Evolutionary conservation across 2,888 invertebrate genomes (phyloP), one percentile per base, ranked within the genome.

Genomic region (Parnassius mnemosyne): DNA sequence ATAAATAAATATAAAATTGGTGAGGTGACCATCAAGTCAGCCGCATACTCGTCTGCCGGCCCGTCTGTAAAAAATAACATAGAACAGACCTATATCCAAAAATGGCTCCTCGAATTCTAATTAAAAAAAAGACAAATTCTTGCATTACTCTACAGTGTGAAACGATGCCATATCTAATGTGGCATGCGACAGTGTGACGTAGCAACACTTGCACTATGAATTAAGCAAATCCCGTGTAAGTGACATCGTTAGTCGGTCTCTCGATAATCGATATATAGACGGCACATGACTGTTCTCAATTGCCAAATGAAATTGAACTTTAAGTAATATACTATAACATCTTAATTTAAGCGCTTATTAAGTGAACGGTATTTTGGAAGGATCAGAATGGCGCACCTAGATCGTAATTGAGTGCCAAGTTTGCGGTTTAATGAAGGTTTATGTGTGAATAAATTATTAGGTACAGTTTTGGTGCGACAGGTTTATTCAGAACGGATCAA

Each of bases 211-310:
- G 74, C 69, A 69, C 68, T 68, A 68, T 74, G 74, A 70, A 70
- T 74, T 74, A 72, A 68, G 65, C 74, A 70, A 72, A 75, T 75
- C 73, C 68, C 64, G 56, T 70, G 70, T 70, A 70, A 70, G 73
- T 72, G 71, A 74, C 73, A 69, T 68, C 69, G 68, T 63, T 71
- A 70, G 75, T 75, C 71, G 65, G 63, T 56, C 65, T 65, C 61
- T 67, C 68, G 60, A 71, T 71, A 70, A 71, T 69, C 70, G 64
- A 71, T 69, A 65, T 68, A 60, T 46, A 64, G 65, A 34, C 13
- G 54, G 46, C 11, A 46, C 55, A 20, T 44, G 0, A 55, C 46
- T 55, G 25, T 3, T 46, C 11, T 9, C 10, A 46, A 9, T 43
- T 55, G 46, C 25, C 20, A 25, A 11, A 12, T 46, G 1, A 55